phyloP scores from a whole-genome alignment of 2,113 vertebrate species.

The Halichoeres trimaculatus region DNA sequence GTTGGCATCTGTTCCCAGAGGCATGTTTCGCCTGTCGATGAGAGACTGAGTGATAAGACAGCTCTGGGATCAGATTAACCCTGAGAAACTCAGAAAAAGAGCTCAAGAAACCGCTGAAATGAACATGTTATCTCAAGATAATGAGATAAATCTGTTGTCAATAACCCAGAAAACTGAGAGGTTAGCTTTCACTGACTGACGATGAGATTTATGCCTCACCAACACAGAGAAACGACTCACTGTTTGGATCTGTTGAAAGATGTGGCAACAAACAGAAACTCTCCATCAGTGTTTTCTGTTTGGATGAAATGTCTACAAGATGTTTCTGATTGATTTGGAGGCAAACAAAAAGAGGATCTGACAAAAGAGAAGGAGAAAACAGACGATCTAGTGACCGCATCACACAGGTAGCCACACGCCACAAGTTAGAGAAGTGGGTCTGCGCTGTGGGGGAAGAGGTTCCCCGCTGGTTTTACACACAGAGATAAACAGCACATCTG shows the following conservation, averaged over 20 bases:
- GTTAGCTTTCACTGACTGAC: slow-evolving; percentile 55
- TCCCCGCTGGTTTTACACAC: slow-evolving; percentile 60
- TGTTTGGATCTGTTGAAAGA: slow-evolving; percentile 5
- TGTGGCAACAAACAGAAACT: slow-evolving; percentile 13
- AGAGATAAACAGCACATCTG: slow-evolving; percentile 71
- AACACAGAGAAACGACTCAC: slow-evolving; percentile 6
- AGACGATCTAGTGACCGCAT: slow-evolving; percentile 49
- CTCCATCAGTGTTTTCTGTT: neutral
- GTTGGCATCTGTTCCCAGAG: no score
- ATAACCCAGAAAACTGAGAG: no score
- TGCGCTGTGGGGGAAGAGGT: slow-evolving; percentile 69
- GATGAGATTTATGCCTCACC: slow-evolving; percentile 59
- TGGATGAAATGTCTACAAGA: neutral
- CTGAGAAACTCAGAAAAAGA: no score
- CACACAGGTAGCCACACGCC: slow-evolving; percentile 65
- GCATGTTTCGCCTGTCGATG: no score
- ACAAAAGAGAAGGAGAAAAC: slow-evolving; percentile 35
- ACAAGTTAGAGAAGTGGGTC: slow-evolving; percentile 72
- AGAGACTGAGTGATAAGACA: no score
- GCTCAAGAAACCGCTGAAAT: no score
- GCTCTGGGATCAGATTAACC: no score
- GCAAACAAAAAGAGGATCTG: neutral
- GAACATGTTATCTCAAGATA: no score
- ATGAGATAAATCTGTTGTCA: no score
- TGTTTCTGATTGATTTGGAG: slow-evolving; percentile 5